These are phyloP conservation scores for Buceros bicornis DNA, from an alignment of 2,797 vertebrate genomes.

Conservation along the genomic window DNA sequence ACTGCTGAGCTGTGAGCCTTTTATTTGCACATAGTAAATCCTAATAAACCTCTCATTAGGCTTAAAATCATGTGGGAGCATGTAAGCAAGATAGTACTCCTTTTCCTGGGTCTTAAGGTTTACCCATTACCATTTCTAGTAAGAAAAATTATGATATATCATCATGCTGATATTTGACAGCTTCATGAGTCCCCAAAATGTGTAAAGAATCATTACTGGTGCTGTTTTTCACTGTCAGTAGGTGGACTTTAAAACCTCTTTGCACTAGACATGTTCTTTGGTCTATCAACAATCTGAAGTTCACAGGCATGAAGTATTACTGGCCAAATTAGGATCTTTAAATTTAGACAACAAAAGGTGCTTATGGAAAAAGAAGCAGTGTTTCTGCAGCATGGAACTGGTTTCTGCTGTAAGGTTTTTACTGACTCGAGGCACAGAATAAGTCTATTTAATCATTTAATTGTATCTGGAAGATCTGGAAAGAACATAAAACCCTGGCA, in stretches of 20 bases:
- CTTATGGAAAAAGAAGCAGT: background rate
- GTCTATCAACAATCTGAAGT: background rate
- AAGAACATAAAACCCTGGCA: background rate
- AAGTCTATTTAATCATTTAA: background rate
- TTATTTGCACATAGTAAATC: conserved; percentile 8
- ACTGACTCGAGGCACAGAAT: background rate
- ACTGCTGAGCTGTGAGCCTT: background rate
- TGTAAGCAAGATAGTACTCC: background rate
- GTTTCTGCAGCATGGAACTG: background rate
- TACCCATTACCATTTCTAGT: background rate
- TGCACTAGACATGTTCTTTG: background rate
- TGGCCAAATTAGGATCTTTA: background rate
- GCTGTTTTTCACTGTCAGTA: background rate
- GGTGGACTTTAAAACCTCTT: background rate
- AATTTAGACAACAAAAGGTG: background rate
- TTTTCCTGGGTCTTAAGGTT: background rate
- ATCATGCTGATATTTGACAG: background rate
- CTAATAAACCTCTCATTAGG: background rate
- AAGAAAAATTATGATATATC: background rate
- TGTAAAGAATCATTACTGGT: background rate
- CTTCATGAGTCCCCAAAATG: background rate
- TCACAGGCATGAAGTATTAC: background rate
- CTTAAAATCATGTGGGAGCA: background rate
- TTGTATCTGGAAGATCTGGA: background rate
- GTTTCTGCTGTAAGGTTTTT: background rate